Evolutionary conservation across 2,113 vertebrate species (phyloP).

Genomic region (Protomyctophum bolini): DNA sequence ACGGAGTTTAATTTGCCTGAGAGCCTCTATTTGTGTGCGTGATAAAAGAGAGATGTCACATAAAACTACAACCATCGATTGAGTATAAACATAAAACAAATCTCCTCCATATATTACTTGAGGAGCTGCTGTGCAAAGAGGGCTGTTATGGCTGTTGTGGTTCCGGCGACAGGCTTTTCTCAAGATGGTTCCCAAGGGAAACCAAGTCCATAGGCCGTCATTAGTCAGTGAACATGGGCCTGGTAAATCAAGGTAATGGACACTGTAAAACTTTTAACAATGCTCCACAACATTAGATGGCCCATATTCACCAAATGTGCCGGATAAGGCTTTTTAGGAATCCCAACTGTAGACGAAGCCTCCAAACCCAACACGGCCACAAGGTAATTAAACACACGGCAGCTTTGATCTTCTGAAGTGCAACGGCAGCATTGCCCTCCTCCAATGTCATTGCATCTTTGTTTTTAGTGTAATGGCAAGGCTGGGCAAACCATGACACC

Average conservation of each 20-base stretch:
- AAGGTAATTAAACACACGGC: too few species aligned
- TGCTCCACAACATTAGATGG: neutral
- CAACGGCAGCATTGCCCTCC: too few species aligned
- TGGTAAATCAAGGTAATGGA: slow-evolving; percentile 44
- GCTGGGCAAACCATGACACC: too few species aligned
- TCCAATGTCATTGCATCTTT: too few species aligned
- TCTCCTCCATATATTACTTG: slow-evolving; percentile 39
- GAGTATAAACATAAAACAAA: slow-evolving; percentile 59
- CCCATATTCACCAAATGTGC: neutral
- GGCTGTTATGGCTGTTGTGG: slow-evolving; percentile 56
- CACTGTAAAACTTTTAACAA: slow-evolving; percentile 42
- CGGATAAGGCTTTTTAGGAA: too few species aligned
- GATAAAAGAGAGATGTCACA: slow-evolving; percentile 50
- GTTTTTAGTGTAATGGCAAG: too few species aligned
- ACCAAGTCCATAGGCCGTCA: slow-evolving; percentile 49
- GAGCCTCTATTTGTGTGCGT: slow-evolving; percentile 31
- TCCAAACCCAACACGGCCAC: too few species aligned
- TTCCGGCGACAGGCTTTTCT: slow-evolving; percentile 50
- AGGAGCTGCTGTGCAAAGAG: slow-evolving; percentile 44
- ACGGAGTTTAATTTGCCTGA: slow-evolving; percentile 53
- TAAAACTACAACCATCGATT: slow-evolving; percentile 60
- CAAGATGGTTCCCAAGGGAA: slow-evolving; percentile 48
- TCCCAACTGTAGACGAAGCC: too few species aligned
- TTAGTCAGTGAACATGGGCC: slow-evolving; percentile 30
- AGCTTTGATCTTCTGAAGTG: too few species aligned